These are phyloP conservation scores for Vimba vimba DNA, from an alignment of 2,113 vertebrate species.

Conservation along the genomic window DNA sequence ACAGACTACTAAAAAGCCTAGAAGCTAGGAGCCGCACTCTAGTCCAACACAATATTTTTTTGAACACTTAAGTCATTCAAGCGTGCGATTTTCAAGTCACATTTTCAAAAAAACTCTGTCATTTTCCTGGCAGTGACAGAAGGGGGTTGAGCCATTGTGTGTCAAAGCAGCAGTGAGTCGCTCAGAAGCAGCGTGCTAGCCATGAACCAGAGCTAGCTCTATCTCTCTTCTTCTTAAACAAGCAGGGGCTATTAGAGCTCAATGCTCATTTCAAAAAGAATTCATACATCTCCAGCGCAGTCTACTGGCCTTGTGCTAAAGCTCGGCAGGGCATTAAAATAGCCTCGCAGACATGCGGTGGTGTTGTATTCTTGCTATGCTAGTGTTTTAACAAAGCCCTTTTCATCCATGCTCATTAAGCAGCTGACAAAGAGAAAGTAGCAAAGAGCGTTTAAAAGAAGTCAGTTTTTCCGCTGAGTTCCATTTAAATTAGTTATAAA, in stretches of 20 bases:
- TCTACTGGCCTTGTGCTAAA: slow-evolving; percentile 30
- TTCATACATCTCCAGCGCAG: slow-evolving; percentile 23
- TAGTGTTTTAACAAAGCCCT: slow-evolving; percentile 41
- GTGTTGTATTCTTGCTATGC: slow-evolving; percentile 27
- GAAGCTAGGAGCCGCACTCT: slow-evolving; percentile 1
- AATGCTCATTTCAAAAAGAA: slow-evolving; percentile 22
- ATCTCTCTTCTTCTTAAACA: slow-evolving; percentile 34
- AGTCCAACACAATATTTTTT: not conserved
- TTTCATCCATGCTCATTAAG: slow-evolving; percentile 42
- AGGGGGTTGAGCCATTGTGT: slow-evolving; percentile 24
- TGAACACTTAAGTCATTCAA: slow-evolving; percentile 17
- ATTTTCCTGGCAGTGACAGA: slow-evolving; percentile 35
- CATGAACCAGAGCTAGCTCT: slow-evolving; percentile 24
- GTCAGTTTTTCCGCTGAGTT: not conserved
- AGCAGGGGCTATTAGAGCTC: slow-evolving; percentile 18
- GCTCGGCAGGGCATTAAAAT: slow-evolving; percentile 25
- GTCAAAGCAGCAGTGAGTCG: slow-evolving; percentile 39
- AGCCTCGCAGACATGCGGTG: not conserved
- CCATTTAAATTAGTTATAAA: slow-evolving; percentile 35
- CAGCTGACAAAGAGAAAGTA: slow-evolving; percentile 36
- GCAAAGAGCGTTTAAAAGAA: not conserved
- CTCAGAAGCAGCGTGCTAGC: slow-evolving; percentile 23
- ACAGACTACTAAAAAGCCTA: not conserved
- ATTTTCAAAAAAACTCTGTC: not conserved
- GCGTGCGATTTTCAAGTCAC: slow-evolving; percentile 2